These are phyloP conservation scores for Ceratoteleas bidentatus DNA, from an alignment of 1,140 invertebrate species.

Conservation along the genomic window DNA sequence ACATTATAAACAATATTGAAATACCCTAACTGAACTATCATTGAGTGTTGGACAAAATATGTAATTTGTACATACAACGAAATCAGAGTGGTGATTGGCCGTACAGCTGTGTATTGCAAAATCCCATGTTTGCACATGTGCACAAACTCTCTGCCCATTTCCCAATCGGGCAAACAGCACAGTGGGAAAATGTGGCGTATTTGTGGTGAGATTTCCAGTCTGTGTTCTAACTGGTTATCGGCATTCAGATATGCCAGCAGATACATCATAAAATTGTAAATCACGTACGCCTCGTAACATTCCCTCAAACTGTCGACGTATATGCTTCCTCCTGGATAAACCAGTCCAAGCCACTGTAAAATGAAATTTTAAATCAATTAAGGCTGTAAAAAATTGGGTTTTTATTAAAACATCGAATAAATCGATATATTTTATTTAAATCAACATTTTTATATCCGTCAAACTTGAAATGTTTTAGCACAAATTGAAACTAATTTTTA, in stretches of 20 bases:
- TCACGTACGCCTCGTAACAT: conserved; percentile 98
- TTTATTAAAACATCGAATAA: no score
- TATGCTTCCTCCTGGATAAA: conserved; percentile 92
- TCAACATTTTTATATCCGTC: no score
- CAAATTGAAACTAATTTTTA: no score
- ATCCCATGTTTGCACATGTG: conserved; percentile 98
- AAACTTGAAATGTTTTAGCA: no score
- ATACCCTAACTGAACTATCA: no score
- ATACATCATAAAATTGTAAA: conserved; percentile 99
- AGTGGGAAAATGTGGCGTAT: conserved; percentile 92
- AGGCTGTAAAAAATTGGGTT: no score
- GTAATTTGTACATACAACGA: conserved; percentile 88
- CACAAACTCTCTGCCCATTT: conserved; percentile 95
- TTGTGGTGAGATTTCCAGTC: conserved; percentile 91
- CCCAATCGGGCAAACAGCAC: conserved; percentile 92
- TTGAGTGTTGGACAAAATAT: no score
- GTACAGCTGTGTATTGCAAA: conserved; percentile 94
- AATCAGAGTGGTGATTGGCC: conserved; percentile 93
- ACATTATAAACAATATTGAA: no score
- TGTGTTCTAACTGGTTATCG: conserved; percentile 90
- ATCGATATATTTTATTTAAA: no score
- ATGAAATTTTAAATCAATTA: neutral
- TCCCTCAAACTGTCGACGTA: conserved; percentile 96
- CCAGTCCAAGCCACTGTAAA: conserved; percentile 89
- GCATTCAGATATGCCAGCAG: conserved; percentile 94